A percentile compares a stretch with the other conserved stretches of the same genome.
These are phyloP conservation scores for Ardeotis arabs DNA, from an alignment of 2,113 vertebrate species.

Conservation along the genomic window DNA sequence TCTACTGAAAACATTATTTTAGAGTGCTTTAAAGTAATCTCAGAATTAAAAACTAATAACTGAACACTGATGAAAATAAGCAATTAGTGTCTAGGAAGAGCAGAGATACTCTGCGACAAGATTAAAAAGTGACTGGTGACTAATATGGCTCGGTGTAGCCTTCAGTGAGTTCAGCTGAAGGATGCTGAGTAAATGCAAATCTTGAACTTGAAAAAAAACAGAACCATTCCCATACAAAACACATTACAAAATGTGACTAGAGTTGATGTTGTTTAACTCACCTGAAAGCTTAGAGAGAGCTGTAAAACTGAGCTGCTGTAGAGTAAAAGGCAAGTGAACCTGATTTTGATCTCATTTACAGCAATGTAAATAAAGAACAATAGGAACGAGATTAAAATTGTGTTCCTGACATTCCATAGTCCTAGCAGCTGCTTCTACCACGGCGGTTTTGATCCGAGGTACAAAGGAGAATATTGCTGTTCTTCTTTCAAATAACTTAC, in stretches of 20 bases:
- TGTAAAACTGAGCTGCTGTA: background rate
- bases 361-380: background rate
- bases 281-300: background rate
- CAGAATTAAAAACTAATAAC: background rate
- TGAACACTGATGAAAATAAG: background rate
- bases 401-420: background rate
- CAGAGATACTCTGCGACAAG: background rate
- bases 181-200: background rate
- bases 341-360: background rate
- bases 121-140: background rate
- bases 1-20: background rate
- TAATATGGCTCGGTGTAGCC: background rate
- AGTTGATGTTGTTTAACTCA: background rate
- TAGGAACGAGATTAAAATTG: background rate
- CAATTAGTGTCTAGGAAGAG: background rate
- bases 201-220: background rate
- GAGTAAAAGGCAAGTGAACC: background rate
- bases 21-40: background rate
- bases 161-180: background rate
- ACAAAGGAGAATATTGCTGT: background rate
- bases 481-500: background rate
- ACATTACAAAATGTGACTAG: background rate
- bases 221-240: background rate
- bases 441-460: background rate
- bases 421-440: background rate